Conservation (phyloP, 30 jellyfish, hydroid and myxozoan genomes). For the Cassiopea andromeda region DNA sequence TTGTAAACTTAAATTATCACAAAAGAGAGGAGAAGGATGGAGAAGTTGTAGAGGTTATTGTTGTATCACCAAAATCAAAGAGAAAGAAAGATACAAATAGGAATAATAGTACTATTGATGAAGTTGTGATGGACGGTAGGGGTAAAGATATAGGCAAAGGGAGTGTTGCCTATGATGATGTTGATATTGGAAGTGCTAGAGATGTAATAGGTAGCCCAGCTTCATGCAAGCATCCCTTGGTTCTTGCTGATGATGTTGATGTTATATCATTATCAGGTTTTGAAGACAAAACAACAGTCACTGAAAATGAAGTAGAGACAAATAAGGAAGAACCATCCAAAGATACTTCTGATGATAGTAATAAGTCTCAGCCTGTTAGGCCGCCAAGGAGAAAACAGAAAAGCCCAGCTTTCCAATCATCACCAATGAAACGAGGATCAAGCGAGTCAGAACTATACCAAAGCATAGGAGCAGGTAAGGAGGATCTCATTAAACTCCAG, state of each 20-base stretch:
- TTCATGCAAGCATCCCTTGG: background rate
- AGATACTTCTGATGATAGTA: conserved; percentile 13
- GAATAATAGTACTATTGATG: conserved; percentile 1
- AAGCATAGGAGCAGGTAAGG: conserved; percentile 7
- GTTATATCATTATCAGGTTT: conserved; percentile 67
- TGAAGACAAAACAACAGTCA: conserved; percentile 2
- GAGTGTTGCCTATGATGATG: background rate
- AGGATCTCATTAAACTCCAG: too few species aligned
- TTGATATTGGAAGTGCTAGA: conserved; percentile 48
- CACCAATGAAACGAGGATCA: conserved; percentile 34
- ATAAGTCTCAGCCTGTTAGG: conserved; percentile 32
- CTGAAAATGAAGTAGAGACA: background rate
- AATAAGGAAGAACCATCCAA: background rate
- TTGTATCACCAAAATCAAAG: conserved; percentile 41
- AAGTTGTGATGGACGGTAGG: background rate
- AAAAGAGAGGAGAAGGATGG: conserved; percentile 34
- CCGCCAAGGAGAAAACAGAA: conserved; percentile 64
- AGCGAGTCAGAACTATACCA: conserved; percentile 44
- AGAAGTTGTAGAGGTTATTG: conserved; percentile 54
- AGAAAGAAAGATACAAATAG: background rate
- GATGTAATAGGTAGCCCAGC: conserved; percentile 40
- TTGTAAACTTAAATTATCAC: conserved; percentile 39
- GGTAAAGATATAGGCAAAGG: background rate
- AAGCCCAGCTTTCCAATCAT: background rate
- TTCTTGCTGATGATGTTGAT: conserved; percentile 42